Conservation (phyloP, 2,113 vertebrate genomes). For the Jacana jacana region DNA sequence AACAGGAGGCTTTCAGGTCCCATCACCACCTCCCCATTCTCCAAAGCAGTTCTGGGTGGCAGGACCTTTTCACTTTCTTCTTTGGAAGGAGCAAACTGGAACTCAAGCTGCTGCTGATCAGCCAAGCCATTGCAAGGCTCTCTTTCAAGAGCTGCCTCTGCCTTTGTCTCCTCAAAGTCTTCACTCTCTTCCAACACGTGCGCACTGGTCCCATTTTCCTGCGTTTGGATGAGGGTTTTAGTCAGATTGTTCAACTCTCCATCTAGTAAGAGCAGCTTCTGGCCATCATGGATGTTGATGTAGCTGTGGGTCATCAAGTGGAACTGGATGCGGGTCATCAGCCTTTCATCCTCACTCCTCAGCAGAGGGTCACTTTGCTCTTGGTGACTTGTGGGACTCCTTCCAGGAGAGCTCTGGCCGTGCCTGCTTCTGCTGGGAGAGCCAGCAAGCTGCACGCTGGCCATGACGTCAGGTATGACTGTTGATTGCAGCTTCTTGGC, state of each 20-base stretch:
- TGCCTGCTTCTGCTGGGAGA: constrained; percentile 59
- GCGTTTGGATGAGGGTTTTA: not conserved
- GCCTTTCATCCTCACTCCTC: constrained; percentile 41
- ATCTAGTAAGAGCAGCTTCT: constrained; percentile 84
- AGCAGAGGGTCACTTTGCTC: constrained; percentile 14
- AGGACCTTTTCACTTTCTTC: not conserved
- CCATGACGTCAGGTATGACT: constrained; percentile 82
- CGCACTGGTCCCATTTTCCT: not conserved
- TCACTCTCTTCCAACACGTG: not conserved
- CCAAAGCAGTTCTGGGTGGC: not conserved
- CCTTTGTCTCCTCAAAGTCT: not conserved
- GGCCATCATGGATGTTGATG: constrained; percentile 82
- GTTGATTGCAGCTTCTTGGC: constrained; percentile 71
- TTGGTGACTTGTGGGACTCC: not conserved
- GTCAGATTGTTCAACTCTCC: constrained; percentile 62
- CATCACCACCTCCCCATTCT: constrained; percentile 5
- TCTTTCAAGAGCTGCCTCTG: not conserved
- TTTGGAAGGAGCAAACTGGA: not conserved
- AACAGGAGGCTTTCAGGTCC: not conserved
- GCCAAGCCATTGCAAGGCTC: not conserved
- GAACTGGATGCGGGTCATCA: too few species aligned
- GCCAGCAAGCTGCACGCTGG: constrained; percentile 66
- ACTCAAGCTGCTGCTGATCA: not conserved
- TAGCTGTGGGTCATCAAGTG: constrained; percentile 90
- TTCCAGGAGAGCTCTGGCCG: constrained; percentile 32